phyloP scores from a whole-genome alignment of 2,888 invertebrate genomes.

The Choristoneura rosaceana region DNA sequence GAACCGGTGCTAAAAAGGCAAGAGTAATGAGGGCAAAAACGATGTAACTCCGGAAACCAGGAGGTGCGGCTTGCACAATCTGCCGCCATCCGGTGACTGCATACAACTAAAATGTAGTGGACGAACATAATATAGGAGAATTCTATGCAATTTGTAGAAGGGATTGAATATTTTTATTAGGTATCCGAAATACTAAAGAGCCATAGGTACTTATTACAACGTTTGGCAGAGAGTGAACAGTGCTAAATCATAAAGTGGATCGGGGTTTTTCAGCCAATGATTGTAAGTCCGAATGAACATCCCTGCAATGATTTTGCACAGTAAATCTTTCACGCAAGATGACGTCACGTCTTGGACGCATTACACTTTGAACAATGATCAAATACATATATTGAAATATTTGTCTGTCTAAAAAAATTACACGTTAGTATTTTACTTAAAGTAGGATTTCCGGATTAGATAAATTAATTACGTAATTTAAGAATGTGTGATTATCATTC shows the following conservation, averaged over 20 bases:
- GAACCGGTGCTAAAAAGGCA: conserved; percentile 10
- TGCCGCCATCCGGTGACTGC: conserved; percentile 61
- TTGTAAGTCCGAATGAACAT: no score
- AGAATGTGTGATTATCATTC: conserved; percentile 9
- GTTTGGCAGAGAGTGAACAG: neutral
- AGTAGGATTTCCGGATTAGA: conserved; percentile 17
- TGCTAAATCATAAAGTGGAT: neutral
- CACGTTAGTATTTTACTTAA: conserved; percentile 21
- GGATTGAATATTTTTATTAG: neutral
- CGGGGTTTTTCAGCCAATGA: no score
- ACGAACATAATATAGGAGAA: conserved; percentile 36
- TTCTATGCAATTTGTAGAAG: neutral
- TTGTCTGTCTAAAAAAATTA: no score
- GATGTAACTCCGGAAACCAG: conserved; percentile 56
- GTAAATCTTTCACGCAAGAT: no score
- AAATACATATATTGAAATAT: no score
- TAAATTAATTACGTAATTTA: conserved; percentile 6
- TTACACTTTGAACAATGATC: no score
- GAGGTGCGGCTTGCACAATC: conserved; percentile 71
- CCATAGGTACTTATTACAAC: neutral
- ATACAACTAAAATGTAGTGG: conserved; percentile 52
- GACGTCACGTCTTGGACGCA: no score
- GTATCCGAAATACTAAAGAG: neutral
- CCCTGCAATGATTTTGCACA: no score
- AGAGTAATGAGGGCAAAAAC: conserved; percentile 29